These are phyloP conservation scores for Bombyx mandarina DNA, from an alignment of 1,140 invertebrate genomes.

Conservation along the genomic window DNA sequence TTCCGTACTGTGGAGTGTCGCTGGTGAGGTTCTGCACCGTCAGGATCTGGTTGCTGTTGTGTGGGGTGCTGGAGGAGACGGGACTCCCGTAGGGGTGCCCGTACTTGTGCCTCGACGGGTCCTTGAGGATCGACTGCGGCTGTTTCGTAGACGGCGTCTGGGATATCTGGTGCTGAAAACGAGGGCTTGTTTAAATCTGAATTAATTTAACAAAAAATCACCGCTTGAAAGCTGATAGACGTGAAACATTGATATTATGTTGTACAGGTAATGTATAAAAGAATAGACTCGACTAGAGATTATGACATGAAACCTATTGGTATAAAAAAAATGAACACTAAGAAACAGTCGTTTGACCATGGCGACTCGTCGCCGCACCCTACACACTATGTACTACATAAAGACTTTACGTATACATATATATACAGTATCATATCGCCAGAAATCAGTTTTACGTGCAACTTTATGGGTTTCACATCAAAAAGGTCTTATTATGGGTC, in stretches of 20 bases:
- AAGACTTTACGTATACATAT: no score
- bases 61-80: conserved; percentile 53
- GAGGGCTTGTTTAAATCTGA: conserved; percentile 8
- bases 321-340: no score
- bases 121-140: conserved; percentile 74
- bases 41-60: conserved; percentile 61
- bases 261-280: no score
- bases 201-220: background rate
- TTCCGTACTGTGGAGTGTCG: conserved; percentile 65
- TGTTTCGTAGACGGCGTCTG: conserved; percentile 61
- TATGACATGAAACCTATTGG: no score
- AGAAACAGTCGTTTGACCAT: no score
- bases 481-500: no score
- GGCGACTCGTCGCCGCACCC: no score
- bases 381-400: no score
- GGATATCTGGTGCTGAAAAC: conserved; percentile 44
- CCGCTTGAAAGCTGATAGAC: background rate
- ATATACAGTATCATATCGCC: no score
- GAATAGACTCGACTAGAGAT: no score
- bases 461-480: no score
- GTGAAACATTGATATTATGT: background rate
- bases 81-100: conserved; percentile 68
- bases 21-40: conserved; percentile 61
- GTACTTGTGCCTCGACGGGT: conserved; percentile 73
- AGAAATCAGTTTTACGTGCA: no score